Evolutionary conservation across 2,888 invertebrate species (phyloP).

Genomic region (Phlogophora meticulosa): DNA sequence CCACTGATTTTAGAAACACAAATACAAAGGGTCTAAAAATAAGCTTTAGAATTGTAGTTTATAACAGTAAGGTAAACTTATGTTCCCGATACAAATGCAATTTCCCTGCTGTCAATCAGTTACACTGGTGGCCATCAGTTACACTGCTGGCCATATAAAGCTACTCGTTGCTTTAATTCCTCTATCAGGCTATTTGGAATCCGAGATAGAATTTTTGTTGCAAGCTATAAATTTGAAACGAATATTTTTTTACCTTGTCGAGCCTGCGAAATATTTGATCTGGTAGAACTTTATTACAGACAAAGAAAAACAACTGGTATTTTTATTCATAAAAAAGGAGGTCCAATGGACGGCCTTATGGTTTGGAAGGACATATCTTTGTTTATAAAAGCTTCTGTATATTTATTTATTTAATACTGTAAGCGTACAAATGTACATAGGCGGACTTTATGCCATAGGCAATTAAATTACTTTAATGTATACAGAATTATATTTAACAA

Average conservation of each 20-base stretch:
- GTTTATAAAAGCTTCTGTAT: too few species aligned
- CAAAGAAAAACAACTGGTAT: conserved; percentile 17
- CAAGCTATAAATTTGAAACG: neutral
- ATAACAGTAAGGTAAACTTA: conserved; percentile 31
- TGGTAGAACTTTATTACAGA: conserved; percentile 10
- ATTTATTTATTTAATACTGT: too few species aligned
- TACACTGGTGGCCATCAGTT: conserved; percentile 37
- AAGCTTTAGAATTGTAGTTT: conserved; percentile 8
- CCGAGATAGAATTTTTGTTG: neutral
- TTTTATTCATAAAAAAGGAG: conserved; percentile 2
- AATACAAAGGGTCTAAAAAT: conserved; percentile 7
- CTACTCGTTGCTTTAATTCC: neutral
- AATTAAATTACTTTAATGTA: too few species aligned
- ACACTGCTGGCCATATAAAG: conserved; percentile 26
- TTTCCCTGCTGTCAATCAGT: conserved; percentile 71
- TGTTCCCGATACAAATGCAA: conserved; percentile 62
- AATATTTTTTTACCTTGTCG: neutral
- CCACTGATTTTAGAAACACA: neutral
- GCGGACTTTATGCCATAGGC: too few species aligned
- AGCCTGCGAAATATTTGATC: neutral
- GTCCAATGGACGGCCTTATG: neutral
- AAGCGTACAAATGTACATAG: too few species aligned
- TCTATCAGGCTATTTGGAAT: neutral
- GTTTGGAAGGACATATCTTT: too few species aligned
- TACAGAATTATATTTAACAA: too few species aligned